phyloP scores from a whole-genome alignment of 2,797 vertebrate species.

The Pachyuromys duprasi region DNA sequence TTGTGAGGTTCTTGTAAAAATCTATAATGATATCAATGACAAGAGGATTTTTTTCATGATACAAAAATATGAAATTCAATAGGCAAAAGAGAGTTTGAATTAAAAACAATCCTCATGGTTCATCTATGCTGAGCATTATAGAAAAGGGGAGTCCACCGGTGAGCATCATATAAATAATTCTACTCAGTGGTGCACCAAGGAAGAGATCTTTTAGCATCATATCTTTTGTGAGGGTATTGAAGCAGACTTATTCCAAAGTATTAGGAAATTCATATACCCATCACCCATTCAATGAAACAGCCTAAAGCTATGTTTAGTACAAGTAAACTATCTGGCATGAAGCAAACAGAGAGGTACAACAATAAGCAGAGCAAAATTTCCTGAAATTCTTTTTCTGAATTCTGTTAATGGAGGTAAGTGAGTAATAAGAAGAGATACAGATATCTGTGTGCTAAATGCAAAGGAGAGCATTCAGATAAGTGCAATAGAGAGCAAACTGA shows the following conservation, averaged over 20 bases:
- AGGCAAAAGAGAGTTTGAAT: background rate
- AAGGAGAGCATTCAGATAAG: background rate
- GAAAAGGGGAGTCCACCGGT: background rate
- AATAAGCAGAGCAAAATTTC: background rate
- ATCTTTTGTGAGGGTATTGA: background rate
- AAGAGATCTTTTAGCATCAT: background rate
- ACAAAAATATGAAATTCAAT: slow-evolving; percentile 27
- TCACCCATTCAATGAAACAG: background rate
- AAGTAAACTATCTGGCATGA: background rate
- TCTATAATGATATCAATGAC: slow-evolving; percentile 52
- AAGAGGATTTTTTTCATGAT: slow-evolving; percentile 9
- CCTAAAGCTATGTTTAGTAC: background rate
- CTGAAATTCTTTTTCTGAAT: background rate
- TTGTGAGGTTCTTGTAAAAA: slow-evolving; percentile 68
- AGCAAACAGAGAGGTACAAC: slow-evolving; percentile 18
- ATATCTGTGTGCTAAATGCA: background rate
- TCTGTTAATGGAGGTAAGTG: background rate
- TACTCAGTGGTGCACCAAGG: background rate
- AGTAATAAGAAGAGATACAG: background rate
- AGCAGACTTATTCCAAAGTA: background rate
- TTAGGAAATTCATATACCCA: background rate
- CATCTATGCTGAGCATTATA: background rate
- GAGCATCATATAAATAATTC: background rate
- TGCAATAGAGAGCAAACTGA: background rate
- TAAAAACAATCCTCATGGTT: background rate